Base-by-base conservation (phyloP, 2,113 vertebrate genomes). In the Nothobranchius furzeri region DNA sequence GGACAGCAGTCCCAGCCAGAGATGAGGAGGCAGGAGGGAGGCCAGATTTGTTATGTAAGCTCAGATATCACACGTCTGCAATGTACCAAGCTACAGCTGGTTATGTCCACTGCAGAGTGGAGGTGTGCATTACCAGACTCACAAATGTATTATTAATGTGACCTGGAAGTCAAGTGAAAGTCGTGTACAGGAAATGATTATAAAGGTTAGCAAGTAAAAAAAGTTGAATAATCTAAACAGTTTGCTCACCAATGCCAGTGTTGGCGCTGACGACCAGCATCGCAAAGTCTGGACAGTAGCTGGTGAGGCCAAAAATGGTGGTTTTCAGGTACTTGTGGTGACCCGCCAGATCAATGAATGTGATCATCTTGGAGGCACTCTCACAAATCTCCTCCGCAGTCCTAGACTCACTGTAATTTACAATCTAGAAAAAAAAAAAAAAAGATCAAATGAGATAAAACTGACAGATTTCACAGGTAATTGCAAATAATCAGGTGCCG, bases 301-400 rank as follows among this genome's bases (percentile, higher is more conserved):
- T 99, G 78, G 98, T 99, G 69, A 99, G 95, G 81, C 98, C 98
- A 61, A 99, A 99, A 86, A 99, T 99, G 75, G 98, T 99, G 83
- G 98, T 99, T 88, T 98, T 98, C 68, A 99, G 87, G 86, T 99
- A 99, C 70, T 99, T 99, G 89, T 99, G 98, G 88, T 99, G 98
- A 53, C 98, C 98, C 2, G 98, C 98, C 85, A 99, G 90, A 82
- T 99, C 98, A 37, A 99, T 99, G 87, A 99, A 99, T 42, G 98
- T 99, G 90, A 99, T 98, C 98, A 99, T 99, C 89, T 99, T 99
- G 74, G 98, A 99, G 67, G 97, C 96, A 75, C 94, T 97, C 91
- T 99, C 98, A 66, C 98, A 99, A 87, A 99, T 99, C 76, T 98
- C 95, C 82, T 99, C 98, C 50, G 96, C 95, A 15, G 97, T 99